phyloP scores from a whole-genome alignment of 1,140 invertebrate genomes.

The Teleopsis dalmanni region DNA sequence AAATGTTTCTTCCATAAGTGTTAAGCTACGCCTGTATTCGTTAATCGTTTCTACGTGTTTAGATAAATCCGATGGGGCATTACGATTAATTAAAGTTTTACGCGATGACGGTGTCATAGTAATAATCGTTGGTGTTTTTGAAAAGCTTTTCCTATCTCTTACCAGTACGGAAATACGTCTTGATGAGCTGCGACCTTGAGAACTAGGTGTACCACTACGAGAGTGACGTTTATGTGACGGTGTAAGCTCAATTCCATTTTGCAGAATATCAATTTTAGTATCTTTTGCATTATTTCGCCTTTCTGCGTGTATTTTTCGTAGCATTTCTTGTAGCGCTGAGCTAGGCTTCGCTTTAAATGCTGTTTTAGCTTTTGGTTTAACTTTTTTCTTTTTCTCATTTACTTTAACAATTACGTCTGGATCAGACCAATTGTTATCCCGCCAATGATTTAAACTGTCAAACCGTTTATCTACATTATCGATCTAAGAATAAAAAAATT shows the following conservation, averaged over 20 bases:
- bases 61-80: not conserved
- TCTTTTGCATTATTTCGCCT: conserved; percentile 19
- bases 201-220: not conserved
- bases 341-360: conserved; percentile 18
- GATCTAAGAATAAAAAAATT: conserved; percentile 12
- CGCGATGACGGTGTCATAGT: conserved; percentile 1
- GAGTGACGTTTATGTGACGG: conserved; percentile 6
- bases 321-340: conserved; percentile 23
- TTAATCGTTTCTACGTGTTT: not conserved
- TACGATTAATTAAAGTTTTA: not conserved
- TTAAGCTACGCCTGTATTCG: not conserved
- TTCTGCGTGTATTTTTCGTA: conserved; percentile 26
- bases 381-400: conserved; percentile 12
- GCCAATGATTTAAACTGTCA: conserved; percentile 46
- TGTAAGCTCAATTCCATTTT: conserved; percentile 1
- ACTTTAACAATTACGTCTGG: conserved; percentile 36
- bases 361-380: conserved; percentile 12
- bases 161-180: conserved; percentile 8
- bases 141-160: conserved; percentile 11
- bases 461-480: conserved; percentile 52
- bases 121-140: conserved; percentile 11
- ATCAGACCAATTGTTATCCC: conserved; percentile 50
- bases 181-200: not conserved
- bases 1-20: not conserved
- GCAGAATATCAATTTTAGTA: too few relatives aligned